A percentile compares a stretch with the other conserved stretches of the same genome.
These are phyloP conservation scores for Drosophila pallidifrons DNA, from an alignment of 1,140 invertebrate species.

Conservation along the genomic window DNA sequence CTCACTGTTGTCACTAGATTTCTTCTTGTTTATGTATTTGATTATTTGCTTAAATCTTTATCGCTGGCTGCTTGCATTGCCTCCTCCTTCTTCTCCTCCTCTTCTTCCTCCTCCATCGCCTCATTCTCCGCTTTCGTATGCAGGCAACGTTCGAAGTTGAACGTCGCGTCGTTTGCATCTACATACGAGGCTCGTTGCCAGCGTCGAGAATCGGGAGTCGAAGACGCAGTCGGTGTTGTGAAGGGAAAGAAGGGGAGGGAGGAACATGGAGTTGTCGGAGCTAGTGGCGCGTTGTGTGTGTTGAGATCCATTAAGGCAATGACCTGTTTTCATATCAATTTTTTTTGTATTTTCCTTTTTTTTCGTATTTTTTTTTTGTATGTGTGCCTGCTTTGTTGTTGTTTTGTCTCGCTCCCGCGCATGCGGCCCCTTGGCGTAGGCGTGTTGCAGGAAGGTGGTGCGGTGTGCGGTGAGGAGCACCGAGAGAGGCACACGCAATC, in stretches of 20 bases:
- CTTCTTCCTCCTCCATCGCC: too few relatives aligned
- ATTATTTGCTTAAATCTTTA: constrained; percentile 83
- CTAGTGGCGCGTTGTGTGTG: constrained; percentile 55
- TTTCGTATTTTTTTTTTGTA: constrained; percentile 6
- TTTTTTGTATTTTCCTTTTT: constrained; percentile 26
- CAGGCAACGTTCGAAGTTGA: constrained; percentile 64
- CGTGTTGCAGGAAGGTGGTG: constrained; percentile 23
- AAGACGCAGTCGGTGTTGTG: background rate
- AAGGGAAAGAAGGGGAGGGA: constrained; percentile 26
- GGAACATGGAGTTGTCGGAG: constrained; percentile 17
- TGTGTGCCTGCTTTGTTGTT: constrained; percentile 62
- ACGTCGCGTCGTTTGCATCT: constrained; percentile 65
- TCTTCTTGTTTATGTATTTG: constrained; percentile 77
- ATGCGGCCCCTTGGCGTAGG: constrained; percentile 56
- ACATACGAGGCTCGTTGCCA: constrained; percentile 35
- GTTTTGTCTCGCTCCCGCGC: constrained; percentile 70
- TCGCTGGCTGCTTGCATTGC: constrained; percentile 65
- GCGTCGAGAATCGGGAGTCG: constrained; percentile 5
- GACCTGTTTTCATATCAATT: constrained; percentile 83
- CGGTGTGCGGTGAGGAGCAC: background rate
- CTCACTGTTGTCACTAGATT: background rate
- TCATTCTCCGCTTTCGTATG: constrained; percentile 61
- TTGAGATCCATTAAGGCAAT: constrained; percentile 84
- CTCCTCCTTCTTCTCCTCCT: constrained; percentile 60
- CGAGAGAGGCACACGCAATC: constrained; percentile 70